Evolutionary conservation across 2,888 invertebrate species (phyloP).

Genomic region (Resseliella maxima): DNA sequence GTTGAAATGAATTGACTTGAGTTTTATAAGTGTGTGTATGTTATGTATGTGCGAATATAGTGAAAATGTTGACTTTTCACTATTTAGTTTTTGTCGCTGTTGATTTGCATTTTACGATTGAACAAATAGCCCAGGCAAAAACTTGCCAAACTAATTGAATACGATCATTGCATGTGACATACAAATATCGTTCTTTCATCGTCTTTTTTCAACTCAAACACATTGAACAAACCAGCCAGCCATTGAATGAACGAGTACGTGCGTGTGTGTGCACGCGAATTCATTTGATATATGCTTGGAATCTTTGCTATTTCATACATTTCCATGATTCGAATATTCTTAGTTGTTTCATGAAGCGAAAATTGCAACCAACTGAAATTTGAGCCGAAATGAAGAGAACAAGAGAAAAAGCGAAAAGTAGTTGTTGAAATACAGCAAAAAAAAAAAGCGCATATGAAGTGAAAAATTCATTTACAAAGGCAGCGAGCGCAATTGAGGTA

Average conservation of each 20-base stretch:
- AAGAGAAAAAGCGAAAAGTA: not conserved
- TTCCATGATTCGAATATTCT: not conserved
- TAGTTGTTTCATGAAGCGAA: not conserved
- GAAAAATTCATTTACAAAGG: conserved; percentile 47
- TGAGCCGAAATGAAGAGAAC: not conserved
- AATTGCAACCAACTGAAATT: not conserved
- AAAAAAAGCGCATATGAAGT: conserved; percentile 42
- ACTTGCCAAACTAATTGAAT: conserved; percentile 38
- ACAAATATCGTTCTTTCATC: conserved; percentile 27
- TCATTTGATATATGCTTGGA: not conserved
- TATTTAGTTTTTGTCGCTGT: not conserved
- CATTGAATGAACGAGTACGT: not conserved
- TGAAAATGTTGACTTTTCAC: conserved; percentile 27
- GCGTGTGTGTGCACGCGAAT: not conserved
- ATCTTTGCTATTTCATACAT: conserved; percentile 17
- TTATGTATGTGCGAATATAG: not conserved
- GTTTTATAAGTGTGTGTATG: not conserved
- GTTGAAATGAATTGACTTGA: too few relatives aligned
- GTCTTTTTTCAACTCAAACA: not conserved
- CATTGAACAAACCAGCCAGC: not conserved
- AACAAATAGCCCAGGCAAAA: conserved; percentile 26
- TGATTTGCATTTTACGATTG: conserved; percentile 21
- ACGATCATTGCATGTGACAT: conserved; percentile 43
- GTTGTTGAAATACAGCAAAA: not conserved
- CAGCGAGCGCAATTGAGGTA: conserved; percentile 52